A percentile compares a stretch with the other conserved stretches of the same genome.
Conservation (phyloP, 1,140 invertebrate species). For the Bilobella aurantiaca region DNA sequence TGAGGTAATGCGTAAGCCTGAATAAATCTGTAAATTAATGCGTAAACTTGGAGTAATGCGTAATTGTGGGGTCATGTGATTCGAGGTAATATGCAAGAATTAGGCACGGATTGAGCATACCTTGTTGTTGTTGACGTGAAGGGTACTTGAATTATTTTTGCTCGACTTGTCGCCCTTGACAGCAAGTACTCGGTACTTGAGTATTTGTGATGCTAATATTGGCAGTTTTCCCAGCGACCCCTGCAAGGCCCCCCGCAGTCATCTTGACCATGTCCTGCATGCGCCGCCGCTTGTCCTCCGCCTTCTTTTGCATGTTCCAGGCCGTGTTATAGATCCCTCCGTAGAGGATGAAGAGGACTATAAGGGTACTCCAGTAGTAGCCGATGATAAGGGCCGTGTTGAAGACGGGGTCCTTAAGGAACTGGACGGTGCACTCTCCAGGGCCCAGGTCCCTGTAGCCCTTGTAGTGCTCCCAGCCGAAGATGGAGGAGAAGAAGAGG, state of each 20-base stretch:
- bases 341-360: constrained; percentile 88
- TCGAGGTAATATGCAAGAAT: neutral
- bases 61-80: too few species aligned
- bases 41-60: too few species aligned
- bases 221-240: constrained; percentile 75
- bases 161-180: constrained; percentile 12
- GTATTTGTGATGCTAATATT: constrained; percentile 71
- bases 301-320: constrained; percentile 95
- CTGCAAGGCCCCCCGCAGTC: constrained; percentile 68
- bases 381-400: constrained; percentile 95
- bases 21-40: too few species aligned
- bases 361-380: constrained; percentile 94
- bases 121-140: constrained; percentile 28
- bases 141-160: constrained; percentile 15
- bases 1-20: too few species aligned
- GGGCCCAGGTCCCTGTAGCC: constrained; percentile 76
- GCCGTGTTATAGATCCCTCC: constrained; percentile 97
- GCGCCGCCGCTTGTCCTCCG: constrained; percentile 84
- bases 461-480: constrained; percentile 97
- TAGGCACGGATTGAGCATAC: neutral
- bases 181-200: constrained; percentile 52
- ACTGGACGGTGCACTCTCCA: constrained; percentile 92
- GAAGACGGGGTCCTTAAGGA: constrained; percentile 94
- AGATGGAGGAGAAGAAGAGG: constrained; percentile 95
- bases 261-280: constrained; percentile 87